Conservation (phyloP, 2,113 vertebrate species). For the Perca fluviatilis region DNA sequence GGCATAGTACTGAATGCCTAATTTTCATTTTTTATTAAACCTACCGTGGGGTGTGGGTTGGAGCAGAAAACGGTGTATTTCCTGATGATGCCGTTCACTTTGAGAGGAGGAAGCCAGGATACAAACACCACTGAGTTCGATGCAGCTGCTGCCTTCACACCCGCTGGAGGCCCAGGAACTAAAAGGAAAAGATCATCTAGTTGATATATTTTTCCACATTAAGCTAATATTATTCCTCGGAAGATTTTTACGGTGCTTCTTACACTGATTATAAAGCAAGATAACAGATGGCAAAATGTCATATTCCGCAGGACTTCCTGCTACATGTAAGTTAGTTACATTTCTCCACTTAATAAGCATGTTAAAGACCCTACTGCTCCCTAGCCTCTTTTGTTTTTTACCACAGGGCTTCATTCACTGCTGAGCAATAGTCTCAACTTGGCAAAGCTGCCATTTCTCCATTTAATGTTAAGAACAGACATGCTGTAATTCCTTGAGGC, state of each 20-base stretch:
- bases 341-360: constrained; percentile 16
- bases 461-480: constrained; percentile 17
- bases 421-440: constrained; percentile 13
- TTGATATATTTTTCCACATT: constrained; percentile 23
- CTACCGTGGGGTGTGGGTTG: constrained; percentile 93
- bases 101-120: constrained; percentile 95
- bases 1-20: neutral
- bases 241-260: constrained; percentile 27
- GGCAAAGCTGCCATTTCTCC: neutral
- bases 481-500: neutral
- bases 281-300: constrained; percentile 13
- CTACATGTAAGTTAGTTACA: neutral
- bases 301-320: constrained; percentile 2
- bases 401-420: neutral
- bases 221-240: constrained; percentile 22
- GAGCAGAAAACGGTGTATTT: constrained; percentile 98
- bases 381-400: constrained; percentile 8
- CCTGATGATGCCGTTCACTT: constrained; percentile 94
- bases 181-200: constrained; percentile 14
- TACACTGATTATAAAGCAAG: constrained; percentile 15
- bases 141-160: constrained; percentile 94
- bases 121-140: constrained; percentile 93
- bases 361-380: constrained; percentile 11
- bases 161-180: constrained; percentile 96
- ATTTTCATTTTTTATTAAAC: neutral